Base-by-base conservation (phyloP, 2,888 invertebrate genomes). In the Ligdia adustata region DNA sequence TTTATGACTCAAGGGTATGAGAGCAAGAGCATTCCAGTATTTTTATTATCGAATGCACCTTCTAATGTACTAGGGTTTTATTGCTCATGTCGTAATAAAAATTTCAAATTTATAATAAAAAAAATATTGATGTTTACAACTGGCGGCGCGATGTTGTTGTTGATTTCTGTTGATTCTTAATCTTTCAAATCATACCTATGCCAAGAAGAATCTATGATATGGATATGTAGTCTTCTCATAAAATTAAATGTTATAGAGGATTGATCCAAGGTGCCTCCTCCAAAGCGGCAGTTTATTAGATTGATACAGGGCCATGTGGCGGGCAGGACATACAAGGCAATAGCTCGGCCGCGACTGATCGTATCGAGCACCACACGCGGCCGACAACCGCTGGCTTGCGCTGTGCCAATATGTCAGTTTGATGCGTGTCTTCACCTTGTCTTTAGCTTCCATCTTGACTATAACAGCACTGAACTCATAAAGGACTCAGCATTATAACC, bases 281-380 rank as follows among this genome's bases (percentile, higher is more conserved):
- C 51, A 37, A 39, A 9, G 12, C 22, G 13, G 24, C 3, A 12
- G 46, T 55, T 51, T 41, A 54, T 56, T 42, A 51, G 45, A 39
- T 34, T 39, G 45, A 48, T 38, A 42, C 34, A 35, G 43, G 33
- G 43, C 50, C 46, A 53, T 50, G 60, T 64, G 59, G 62, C 60
- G 61, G 66, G 69, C 64, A 74, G 72, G 78, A 83, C 85, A 84
- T 82, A 86, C 84, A 82, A 80, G 84, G 82, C 83, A 82, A 84
- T 83, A 82, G 84, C 78, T 72, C 63, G 70, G n/a, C 71, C 61
- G 59, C 59, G 60, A 62, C 58, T 75, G 84, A 86, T 85, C 60
- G 64, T 72, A 75, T 86, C 62, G 64, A 78, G 77, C 75, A 75
- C 77, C 58, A 72, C 57, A 67, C 60, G 56, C 59, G 57, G 69